phyloP scores from a whole-genome alignment of 2,797 vertebrate genomes.

The Macrochelys suwanniensis region DNA sequence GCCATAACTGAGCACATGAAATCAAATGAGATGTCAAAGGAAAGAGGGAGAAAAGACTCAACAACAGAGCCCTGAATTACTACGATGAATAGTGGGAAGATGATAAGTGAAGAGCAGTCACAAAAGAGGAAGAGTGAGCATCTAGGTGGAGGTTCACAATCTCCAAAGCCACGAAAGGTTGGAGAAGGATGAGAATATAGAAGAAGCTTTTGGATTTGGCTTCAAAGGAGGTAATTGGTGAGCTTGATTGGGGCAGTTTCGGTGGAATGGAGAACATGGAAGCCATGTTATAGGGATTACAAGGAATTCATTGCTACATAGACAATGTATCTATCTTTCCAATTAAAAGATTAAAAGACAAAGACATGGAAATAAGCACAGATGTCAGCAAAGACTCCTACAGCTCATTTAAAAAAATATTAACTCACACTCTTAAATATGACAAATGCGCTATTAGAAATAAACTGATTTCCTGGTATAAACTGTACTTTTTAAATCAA shows the following conservation, averaged over 20 bases:
- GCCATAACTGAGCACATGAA: not conserved
- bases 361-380: not conserved
- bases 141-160: fast-evolving
- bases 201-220: not conserved
- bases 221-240: not conserved
- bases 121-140: not conserved
- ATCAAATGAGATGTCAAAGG: not conserved
- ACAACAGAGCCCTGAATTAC: not conserved
- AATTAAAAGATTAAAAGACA: constrained; percentile 21
- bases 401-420: constrained; percentile 1
- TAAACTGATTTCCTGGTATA: constrained; percentile 56
- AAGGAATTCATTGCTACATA: not conserved
- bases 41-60: not conserved
- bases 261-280: not conserved
- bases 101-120: not conserved
- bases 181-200: not conserved
- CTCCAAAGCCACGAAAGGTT: not conserved
- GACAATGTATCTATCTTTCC: not conserved
- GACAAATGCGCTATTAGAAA: constrained; percentile 42
- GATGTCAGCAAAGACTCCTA: not conserved
- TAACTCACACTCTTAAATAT: not conserved
- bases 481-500: constrained; percentile 59
- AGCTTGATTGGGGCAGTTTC: not conserved
- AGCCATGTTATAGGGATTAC: not conserved
- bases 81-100: not conserved